These are phyloP conservation scores for Lepidotrigona ventralis DNA, from an alignment of 1,140 invertebrate species.

Conservation along the genomic window DNA sequence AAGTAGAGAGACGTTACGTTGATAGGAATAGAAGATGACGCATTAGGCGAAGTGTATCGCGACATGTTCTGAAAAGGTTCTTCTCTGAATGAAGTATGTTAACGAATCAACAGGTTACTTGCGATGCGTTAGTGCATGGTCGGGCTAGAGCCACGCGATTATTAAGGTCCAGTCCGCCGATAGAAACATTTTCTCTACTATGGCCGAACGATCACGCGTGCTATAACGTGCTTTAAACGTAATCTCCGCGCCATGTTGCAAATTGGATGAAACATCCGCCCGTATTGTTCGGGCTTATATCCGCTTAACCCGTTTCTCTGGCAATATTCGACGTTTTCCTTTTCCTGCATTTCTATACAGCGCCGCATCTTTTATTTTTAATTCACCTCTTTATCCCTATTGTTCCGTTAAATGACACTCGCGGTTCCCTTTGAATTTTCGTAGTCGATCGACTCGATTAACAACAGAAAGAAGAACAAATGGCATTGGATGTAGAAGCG, in stretches of 20 bases:
- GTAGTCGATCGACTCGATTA: background rate
- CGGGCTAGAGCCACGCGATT: conserved; percentile 17
- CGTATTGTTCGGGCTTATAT: conserved; percentile 59
- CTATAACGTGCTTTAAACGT: conserved; percentile 40
- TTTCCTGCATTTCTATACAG: background rate
- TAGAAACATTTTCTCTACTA: conserved; percentile 34
- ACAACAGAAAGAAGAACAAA: background rate
- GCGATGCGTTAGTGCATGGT: conserved; percentile 12
- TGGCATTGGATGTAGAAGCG: background rate
- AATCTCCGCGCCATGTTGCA: conserved; percentile 50
- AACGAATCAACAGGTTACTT: conserved; percentile 69
- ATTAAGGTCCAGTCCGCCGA: conserved; percentile 31
- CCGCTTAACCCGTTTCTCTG: conserved; percentile 41
- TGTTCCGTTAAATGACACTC: background rate
- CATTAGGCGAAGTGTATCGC: background rate
- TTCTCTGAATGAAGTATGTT: conserved; percentile 61
- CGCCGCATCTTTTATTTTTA: background rate
- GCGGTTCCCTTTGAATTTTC: background rate
- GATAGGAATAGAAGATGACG: background rate
- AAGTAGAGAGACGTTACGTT: background rate
- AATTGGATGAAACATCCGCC: conserved; percentile 62
- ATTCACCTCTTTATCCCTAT: background rate
- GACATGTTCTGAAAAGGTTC: conserved; percentile 11
- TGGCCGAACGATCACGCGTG: conserved; percentile 34
- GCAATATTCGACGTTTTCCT: background rate